Evolutionary conservation across 2,888 invertebrate genomes (phyloP).

Genomic region (Drosophila crucigera): DNA sequence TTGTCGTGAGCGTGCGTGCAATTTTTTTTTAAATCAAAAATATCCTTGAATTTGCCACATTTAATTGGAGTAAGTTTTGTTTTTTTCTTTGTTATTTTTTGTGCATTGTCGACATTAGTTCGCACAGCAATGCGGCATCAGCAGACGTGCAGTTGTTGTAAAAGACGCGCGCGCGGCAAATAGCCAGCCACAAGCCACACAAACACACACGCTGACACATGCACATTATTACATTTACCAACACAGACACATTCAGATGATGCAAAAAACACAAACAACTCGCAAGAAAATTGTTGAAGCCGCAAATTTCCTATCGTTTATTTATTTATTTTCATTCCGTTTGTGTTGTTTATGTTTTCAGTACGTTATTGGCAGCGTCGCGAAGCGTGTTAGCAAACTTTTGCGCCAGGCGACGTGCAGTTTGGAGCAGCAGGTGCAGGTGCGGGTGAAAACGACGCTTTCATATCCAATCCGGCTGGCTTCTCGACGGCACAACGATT

Average conservation of each 20-base stretch:
- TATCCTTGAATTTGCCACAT: background rate
- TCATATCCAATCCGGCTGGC: constrained; percentile 12
- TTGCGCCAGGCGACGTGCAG: background rate
- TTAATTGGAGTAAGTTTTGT: constrained; percentile 35
- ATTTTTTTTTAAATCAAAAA: constrained; percentile 20
- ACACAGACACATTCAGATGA: constrained; percentile 37
- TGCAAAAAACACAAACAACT: constrained; percentile 63
- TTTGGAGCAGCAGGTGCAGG: constrained; percentile 2
- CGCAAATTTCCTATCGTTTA: constrained; percentile 8
- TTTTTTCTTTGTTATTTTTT: too few relatives aligned
- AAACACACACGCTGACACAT: constrained; percentile 14
- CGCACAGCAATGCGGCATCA: background rate
- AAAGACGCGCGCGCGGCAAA: constrained; percentile 57
- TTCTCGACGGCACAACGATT: constrained; percentile 14
- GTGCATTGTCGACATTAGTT: background rate
- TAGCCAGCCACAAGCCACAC: constrained; percentile 38
- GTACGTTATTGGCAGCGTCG: background rate
- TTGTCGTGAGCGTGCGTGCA: constrained; percentile 42
- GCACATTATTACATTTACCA: constrained; percentile 7
- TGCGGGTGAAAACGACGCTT: constrained; percentile 3
- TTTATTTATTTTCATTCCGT: constrained; percentile 3
- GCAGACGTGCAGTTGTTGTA: background rate
- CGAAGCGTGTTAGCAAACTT: background rate
- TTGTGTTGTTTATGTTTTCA: constrained; percentile 1
- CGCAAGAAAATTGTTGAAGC: constrained; percentile 24